Evolutionary conservation across 1,140 invertebrate species (phyloP).

Genomic region (Hirudo medicinalis): DNA sequence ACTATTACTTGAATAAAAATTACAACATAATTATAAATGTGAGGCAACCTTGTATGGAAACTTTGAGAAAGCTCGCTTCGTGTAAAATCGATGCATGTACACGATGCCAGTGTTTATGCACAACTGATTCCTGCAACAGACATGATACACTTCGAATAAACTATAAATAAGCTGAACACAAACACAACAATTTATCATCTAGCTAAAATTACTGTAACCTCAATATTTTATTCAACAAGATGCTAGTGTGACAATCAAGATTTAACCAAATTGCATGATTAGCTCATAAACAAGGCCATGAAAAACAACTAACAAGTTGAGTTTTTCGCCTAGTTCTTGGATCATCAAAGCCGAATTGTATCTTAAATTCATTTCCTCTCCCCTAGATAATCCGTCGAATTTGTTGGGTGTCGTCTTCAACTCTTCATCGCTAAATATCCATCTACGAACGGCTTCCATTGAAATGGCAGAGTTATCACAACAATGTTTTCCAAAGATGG

Average conservation of each 20-base stretch:
- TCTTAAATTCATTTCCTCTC: constrained; percentile 1
- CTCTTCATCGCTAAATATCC: constrained; percentile 5
- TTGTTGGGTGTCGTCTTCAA: not conserved
- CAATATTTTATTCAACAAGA: not conserved
- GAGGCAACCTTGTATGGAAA: constrained; percentile 60
- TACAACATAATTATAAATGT: too few relatives aligned
- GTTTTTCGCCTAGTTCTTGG: constrained; percentile 3
- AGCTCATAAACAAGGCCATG: too few relatives aligned
- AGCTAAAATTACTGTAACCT: not conserved
- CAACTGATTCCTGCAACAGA: constrained; percentile 58
- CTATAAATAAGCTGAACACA: not conserved
- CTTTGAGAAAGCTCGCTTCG: constrained; percentile 75
- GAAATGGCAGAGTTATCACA: too few relatives aligned
- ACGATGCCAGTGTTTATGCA: constrained; percentile 90
- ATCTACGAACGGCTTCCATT: not conserved
- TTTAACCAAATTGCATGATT: too few relatives aligned
- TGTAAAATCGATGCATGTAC: constrained; percentile 96
- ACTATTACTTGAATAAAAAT: too few relatives aligned
- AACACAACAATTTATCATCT: not conserved
- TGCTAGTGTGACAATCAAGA: not conserved
- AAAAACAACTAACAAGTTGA: constrained; percentile 4
- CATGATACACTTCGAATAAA: constrained; percentile 15
- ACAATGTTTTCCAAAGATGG: too few relatives aligned
- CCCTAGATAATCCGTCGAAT: not conserved
- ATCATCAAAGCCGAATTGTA: constrained; percentile 5